Conservation (phyloP, 1,140 invertebrate species). For the Hesperophylax magnus region DNA sequence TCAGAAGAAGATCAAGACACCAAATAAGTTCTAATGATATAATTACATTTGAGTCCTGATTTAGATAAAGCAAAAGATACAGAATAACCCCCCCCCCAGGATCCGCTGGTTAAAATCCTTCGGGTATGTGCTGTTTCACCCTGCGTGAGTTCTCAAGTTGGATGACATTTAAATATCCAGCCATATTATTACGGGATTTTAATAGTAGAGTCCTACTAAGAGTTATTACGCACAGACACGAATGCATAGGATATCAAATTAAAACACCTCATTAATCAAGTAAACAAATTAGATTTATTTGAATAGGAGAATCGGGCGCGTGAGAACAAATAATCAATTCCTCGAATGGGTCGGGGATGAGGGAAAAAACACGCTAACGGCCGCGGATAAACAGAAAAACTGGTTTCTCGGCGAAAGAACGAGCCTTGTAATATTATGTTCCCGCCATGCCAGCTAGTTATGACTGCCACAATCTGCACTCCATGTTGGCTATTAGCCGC, state of each 20-base stretch:
- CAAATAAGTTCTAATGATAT: too few relatives aligned
- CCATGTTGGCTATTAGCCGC: neutral
- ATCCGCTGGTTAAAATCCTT: too few relatives aligned
- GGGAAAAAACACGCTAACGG: slow-evolving; percentile 10
- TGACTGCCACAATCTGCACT: neutral
- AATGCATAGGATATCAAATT: neutral
- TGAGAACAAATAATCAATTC: slow-evolving; percentile 23
- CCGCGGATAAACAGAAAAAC: neutral
- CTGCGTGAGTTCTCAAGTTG: too few relatives aligned
- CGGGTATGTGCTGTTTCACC: too few relatives aligned
- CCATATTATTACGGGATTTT: too few relatives aligned
- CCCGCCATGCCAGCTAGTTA: neutral
- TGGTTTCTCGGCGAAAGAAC: slow-evolving; percentile 6
- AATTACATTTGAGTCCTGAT: too few relatives aligned
- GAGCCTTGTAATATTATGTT: neutral
- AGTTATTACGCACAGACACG: neutral
- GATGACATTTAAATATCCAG: too few relatives aligned
- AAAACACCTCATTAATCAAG: slow-evolving; percentile 8
- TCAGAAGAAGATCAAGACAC: too few relatives aligned
- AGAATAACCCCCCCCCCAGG: too few relatives aligned
- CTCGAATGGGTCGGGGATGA: neutral
- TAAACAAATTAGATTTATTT: neutral
- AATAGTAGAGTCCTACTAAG: too few relatives aligned
- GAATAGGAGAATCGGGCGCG: slow-evolving; percentile 12
- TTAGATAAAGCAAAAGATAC: too few relatives aligned